A percentile compares a stretch with the other conserved stretches of the same genome.
Conservation (phyloP, 2,113 vertebrate genomes). For the Benitochromis conjunctus region DNA sequence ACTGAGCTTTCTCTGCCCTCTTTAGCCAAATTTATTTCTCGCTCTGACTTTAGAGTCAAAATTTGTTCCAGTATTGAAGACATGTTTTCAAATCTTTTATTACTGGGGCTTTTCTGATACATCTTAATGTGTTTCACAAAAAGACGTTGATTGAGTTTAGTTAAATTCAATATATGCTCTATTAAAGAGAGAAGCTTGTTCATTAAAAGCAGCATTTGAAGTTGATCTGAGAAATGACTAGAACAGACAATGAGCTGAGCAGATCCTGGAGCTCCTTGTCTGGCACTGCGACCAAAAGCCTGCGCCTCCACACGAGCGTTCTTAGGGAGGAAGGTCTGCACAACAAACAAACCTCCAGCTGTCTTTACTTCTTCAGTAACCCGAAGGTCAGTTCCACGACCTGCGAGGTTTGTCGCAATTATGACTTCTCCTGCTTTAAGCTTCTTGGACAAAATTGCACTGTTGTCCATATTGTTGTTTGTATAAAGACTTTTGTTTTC, state of each 20-base stretch:
- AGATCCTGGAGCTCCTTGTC: constrained; percentile 65
- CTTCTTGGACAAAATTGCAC: not conserved
- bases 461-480: constrained; percentile 56
- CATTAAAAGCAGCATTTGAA: not conserved
- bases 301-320: constrained; percentile 65
- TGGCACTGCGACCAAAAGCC: constrained; percentile 63
- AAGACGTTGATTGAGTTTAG: fast-evolving
- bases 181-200: fast-evolving
- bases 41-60: not conserved
- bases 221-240: constrained; percentile 9
- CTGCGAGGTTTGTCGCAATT: constrained; percentile 67
- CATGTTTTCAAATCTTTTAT: not conserved
- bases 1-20: constrained; percentile 9
- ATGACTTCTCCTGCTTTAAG: constrained; percentile 40
- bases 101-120: not conserved
- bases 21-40: constrained; percentile 9
- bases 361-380: constrained; percentile 32
- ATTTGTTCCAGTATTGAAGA: not conserved
- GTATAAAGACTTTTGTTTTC: constrained; percentile 29
- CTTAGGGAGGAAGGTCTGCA: constrained; percentile 62
- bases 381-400: constrained; percentile 61
- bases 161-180: not conserved
- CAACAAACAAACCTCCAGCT: constrained; percentile 62
- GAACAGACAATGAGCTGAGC: constrained; percentile 60
- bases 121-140: not conserved